Evolutionary conservation across 2,113 vertebrate species (phyloP), one percentile per base, ranked within the genome.

Genomic region (Alces alces): DNA sequence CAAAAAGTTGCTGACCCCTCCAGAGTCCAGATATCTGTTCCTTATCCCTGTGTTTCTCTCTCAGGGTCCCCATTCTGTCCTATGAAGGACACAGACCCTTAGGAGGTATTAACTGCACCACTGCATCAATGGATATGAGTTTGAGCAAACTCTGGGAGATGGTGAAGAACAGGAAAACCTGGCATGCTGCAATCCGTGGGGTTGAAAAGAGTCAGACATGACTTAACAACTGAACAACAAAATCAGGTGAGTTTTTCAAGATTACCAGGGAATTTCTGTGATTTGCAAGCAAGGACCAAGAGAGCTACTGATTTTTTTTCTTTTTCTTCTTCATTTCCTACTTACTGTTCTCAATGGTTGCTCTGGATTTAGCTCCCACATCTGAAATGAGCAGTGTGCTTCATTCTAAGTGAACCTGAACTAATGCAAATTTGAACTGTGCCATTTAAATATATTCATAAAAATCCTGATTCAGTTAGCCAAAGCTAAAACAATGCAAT

Each of bases 381-480:
- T 80, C 14, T 80, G 39, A 93, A 97, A 88, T 55, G 45, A 55
- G 73, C 23, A 61, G 33, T 70, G 39, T 64, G 15, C 82, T 76
- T 82, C 55, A 97, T 66, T 96, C 91, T 39, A 95, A 82, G 58
- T 96, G 78, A 95, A 90, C 60, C 76, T 86, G 43, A 93, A 92
- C 23, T 82, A 86, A 61, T 2, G 3, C 83, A 95, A 85, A 94
- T 88, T 88, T 87, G 79, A 66, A 89, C 28, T 60, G 14, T 33
- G 79, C 36, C 92, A n/a, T 50, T 57, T 47, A 89, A 96, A 89
- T 17, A 94, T 25, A 73, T 64, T 86, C 60, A 86, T 19, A 73
- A 76, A 95, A 95, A 80, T 50, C 28, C 73, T 66, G n/a, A 80
- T 87, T 93, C 64, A 7, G 14, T 52, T 61, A 85, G 88, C 57